These are phyloP conservation scores for Dicaeum eximium DNA, from an alignment of 2,113 vertebrate genomes.

Conservation along the genomic window DNA sequence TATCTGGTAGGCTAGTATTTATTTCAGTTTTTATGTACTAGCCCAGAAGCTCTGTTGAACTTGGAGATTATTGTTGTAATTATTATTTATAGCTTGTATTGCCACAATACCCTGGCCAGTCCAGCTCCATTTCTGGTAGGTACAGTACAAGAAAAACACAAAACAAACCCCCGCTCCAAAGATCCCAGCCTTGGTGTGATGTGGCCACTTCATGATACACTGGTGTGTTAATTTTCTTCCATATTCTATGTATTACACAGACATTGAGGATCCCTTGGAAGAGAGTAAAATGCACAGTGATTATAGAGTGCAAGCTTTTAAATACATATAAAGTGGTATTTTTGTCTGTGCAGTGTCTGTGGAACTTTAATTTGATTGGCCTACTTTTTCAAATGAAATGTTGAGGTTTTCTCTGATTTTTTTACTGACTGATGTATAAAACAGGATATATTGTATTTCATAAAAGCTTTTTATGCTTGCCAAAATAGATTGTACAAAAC, in stretches of 20 bases:
- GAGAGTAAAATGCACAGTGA: neutral
- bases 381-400: slow-evolving; percentile 23
- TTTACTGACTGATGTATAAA: slow-evolving; percentile 9
- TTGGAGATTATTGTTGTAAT: slow-evolving; percentile 22
- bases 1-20: slow-evolving; percentile 32
- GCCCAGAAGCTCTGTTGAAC: slow-evolving; percentile 36
- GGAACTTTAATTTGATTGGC: slow-evolving; percentile 17
- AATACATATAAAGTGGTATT: neutral
- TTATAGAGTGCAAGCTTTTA: neutral
- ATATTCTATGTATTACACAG: neutral
- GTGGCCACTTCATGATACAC: neutral
- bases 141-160: neutral
- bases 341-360: neutral
- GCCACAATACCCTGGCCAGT: neutral
- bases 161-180: neutral
- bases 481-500: slow-evolving; percentile 67
- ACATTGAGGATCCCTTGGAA: neutral
- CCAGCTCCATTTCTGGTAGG: neutral
- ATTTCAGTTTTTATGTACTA: slow-evolving; percentile 48
- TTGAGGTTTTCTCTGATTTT: slow-evolving; percentile 21
- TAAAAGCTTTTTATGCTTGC: slow-evolving; percentile 67
- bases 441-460: slow-evolving; percentile 35
- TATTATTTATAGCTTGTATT: slow-evolving; percentile 14
- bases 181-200: neutral
- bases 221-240: neutral